These are phyloP conservation scores for Standfussiana lucernea DNA, from an alignment of 2,888 invertebrate species.

Conservation along the genomic window DNA sequence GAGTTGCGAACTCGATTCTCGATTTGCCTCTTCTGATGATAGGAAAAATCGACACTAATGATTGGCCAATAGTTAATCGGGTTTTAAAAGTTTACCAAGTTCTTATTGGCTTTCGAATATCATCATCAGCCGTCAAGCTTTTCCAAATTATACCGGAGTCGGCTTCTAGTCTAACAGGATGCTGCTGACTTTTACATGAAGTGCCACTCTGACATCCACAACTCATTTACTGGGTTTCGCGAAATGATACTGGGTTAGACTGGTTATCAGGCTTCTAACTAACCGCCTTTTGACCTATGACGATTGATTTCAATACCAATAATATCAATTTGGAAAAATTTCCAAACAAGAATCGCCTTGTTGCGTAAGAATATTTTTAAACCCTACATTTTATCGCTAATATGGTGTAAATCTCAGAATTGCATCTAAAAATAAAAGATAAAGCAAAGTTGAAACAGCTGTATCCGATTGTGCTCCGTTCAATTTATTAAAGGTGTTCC, in stretches of 20 bases:
- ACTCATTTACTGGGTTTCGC: not conserved
- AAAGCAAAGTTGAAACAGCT: constrained; percentile 20
- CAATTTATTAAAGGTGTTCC: constrained; percentile 30
- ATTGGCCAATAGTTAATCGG: not conserved
- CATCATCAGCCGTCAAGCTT: not conserved
- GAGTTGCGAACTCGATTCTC: not conserved
- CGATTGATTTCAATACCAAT: not conserved
- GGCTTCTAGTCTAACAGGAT: not conserved
- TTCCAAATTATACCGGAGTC: not conserved
- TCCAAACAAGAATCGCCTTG: not conserved
- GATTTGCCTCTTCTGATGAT: not conserved
- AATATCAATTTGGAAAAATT: too few species aligned
- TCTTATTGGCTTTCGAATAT: not conserved
- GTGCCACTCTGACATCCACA: not conserved
- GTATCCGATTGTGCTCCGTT: constrained; percentile 8
- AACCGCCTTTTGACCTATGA: not conserved
- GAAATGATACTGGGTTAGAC: not conserved
- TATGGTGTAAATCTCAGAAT: not conserved
- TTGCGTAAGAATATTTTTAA: not conserved
- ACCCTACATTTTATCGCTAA: not conserved
- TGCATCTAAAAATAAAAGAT: not conserved
- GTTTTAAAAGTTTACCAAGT: not conserved
- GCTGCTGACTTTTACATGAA: not conserved
- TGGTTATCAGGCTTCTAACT: not conserved
- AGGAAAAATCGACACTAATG: not conserved